A percentile compares a stretch with the other conserved stretches of the same genome.
phyloP scores from a whole-genome alignment of 37 sponge, comb jelly and placozoan genomes.

The Geodia barretti region DNA sequence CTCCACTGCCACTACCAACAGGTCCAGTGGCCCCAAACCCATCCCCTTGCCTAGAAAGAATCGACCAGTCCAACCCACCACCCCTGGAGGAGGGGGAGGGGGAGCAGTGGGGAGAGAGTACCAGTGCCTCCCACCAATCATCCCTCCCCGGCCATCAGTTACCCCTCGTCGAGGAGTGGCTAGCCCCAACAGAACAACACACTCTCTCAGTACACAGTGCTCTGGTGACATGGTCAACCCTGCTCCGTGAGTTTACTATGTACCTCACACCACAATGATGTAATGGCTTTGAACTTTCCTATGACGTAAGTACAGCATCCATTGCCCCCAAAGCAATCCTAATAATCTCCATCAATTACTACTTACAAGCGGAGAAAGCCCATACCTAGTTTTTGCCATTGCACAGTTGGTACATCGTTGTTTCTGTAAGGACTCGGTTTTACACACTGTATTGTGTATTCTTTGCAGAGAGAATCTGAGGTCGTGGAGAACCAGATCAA shows the following conservation, averaged over 20 bases:
- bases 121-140: neutral
- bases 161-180: neutral
- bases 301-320: no score
- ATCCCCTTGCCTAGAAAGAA: conserved; percentile 4
- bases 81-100: neutral
- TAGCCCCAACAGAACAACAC: conserved; percentile 6
- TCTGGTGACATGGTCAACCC: no score
- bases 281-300: no score
- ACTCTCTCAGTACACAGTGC: neutral
- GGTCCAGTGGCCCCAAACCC: neutral
- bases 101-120: neutral
- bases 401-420: neutral
- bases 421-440: neutral
- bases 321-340: no score
- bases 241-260: no score
- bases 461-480: neutral
- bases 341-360: no score
- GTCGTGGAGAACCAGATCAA: conserved; percentile 36
- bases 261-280: no score
- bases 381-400: no score
- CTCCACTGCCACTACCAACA: neutral
- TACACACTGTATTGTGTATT: no score
- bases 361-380: no score
- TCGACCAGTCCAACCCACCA: neutral
- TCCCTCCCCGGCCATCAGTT: neutral